Evolutionary conservation across 1,140 invertebrate species (phyloP).

Genomic region (Zophobas morio): DNA sequence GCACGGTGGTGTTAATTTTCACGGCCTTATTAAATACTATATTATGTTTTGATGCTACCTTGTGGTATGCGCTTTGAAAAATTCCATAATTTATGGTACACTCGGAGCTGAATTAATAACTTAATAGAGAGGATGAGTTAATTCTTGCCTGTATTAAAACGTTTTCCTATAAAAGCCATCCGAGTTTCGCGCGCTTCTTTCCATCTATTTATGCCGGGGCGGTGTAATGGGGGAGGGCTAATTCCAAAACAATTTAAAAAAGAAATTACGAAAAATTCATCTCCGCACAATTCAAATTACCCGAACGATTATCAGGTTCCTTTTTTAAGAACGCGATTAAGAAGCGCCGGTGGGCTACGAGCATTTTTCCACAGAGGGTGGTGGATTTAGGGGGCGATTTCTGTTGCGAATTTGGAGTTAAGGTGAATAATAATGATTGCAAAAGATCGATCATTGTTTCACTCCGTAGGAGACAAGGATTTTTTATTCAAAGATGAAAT

Average conservation of each 20-base stretch:
- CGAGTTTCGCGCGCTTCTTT: not conserved
- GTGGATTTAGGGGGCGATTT: too few relatives aligned
- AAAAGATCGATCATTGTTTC: too few relatives aligned
- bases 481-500: too few relatives aligned
- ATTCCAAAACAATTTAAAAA: constrained; percentile 17
- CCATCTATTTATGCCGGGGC: constrained; percentile 1
- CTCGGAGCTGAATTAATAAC: constrained; percentile 57
- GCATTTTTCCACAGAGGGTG: too few relatives aligned
- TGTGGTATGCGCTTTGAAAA: constrained; percentile 61
- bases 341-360: not conserved
- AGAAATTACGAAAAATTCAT: constrained; percentile 17
- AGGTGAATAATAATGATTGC: too few relatives aligned
- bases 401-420: too few relatives aligned
- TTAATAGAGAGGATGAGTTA: constrained; percentile 45
- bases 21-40: constrained; percentile 66
- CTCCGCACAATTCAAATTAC: constrained; percentile 16
- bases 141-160: constrained; percentile 13
- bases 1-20: constrained; percentile 64
- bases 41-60: constrained; percentile 66
- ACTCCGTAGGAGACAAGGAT: too few relatives aligned
- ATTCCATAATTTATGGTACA: constrained; percentile 61
- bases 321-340: constrained; percentile 12
- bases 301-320: constrained; percentile 16
- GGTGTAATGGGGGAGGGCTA: not conserved
- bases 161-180: constrained; percentile 13